Evolutionary conservation across 2,888 invertebrate genomes (phyloP).

Genomic region (Drosophila acutilabella): DNA sequence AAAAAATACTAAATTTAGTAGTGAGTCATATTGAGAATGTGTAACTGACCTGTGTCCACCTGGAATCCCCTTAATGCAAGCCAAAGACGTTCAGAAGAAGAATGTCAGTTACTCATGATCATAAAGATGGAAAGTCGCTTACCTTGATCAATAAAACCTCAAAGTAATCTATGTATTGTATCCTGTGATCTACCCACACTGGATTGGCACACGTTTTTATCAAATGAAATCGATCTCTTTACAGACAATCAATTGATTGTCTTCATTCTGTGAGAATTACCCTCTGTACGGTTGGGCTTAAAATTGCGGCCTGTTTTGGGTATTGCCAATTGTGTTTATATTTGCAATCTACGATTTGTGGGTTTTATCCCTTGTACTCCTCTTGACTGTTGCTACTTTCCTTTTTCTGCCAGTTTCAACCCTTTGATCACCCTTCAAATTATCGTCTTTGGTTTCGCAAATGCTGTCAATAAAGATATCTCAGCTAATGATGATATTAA

Average conservation of each 20-base stretch:
- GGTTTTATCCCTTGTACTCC: slow-evolving; percentile 45
- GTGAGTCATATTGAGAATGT: slow-evolving; percentile 39
- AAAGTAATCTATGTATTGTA: background rate
- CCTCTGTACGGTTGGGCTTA: background rate
- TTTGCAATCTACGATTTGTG: slow-evolving; percentile 57
- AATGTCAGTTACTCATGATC: slow-evolving; percentile 5
- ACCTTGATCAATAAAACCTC: slow-evolving; percentile 63
- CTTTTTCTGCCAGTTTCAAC: slow-evolving; percentile 16
- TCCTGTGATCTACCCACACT: slow-evolving; percentile 1
- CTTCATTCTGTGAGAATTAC: slow-evolving; percentile 4
- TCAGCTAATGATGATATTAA: slow-evolving; percentile 70
- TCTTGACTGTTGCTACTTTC: slow-evolving; percentile 61
- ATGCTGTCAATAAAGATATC: slow-evolving; percentile 55
- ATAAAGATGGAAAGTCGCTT: slow-evolving; percentile 22
- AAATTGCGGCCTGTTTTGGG: slow-evolving; percentile 11
- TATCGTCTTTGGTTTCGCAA: slow-evolving; percentile 36
- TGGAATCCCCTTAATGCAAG: slow-evolving; percentile 84
- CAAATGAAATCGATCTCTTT: slow-evolving; percentile 74
- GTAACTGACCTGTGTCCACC: slow-evolving; percentile 83
- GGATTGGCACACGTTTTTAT: background rate
- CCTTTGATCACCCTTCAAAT: slow-evolving; percentile 11
- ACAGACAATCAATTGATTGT: slow-evolving; percentile 31
- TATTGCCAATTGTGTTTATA: slow-evolving; percentile 60
- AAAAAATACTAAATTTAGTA: background rate
- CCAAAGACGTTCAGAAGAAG: slow-evolving; percentile 2